phyloP scores from a whole-genome alignment of 2,797 vertebrate genomes.

The Pipistrellus nathusii region DNA sequence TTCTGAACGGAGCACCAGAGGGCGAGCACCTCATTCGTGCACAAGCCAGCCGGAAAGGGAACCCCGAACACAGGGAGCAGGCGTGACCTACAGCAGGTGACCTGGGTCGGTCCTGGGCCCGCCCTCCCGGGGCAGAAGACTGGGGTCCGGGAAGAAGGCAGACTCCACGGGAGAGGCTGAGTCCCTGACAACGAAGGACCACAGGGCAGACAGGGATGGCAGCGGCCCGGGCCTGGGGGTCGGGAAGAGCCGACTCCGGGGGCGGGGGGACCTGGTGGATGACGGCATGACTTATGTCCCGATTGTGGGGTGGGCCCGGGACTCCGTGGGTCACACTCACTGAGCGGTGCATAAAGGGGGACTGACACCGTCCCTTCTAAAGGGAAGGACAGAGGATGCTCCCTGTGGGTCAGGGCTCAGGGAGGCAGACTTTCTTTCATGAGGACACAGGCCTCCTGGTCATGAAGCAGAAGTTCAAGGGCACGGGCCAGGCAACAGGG shows the following conservation, averaged over 20 bases:
- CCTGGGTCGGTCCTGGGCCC: no score
- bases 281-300: accelerated
- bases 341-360: background rate
- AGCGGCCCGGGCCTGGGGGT: background rate
- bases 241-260: no score
- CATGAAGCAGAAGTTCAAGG: background rate
- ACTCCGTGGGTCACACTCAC: background rate
- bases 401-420: background rate
- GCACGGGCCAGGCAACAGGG: accelerated
- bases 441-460: background rate
- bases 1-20: background rate
- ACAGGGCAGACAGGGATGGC: background rate
- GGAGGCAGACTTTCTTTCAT: background rate
- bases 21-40: background rate
- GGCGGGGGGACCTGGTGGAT: background rate
- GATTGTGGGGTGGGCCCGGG: no score
- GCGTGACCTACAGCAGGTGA: background rate
- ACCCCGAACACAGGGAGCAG: background rate
- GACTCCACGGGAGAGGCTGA: no score
- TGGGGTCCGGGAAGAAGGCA: background rate
- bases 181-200: background rate
- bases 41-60: background rate
- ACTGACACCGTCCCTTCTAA: background rate
- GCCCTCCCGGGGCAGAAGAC: background rate
- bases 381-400: background rate